Percentiles rank a stretch among this genome's conserved stretches.
These are phyloP conservation scores for Camponotus pennsylvanicus DNA, from an alignment of 1,140 invertebrate species.

Conservation along the genomic window DNA sequence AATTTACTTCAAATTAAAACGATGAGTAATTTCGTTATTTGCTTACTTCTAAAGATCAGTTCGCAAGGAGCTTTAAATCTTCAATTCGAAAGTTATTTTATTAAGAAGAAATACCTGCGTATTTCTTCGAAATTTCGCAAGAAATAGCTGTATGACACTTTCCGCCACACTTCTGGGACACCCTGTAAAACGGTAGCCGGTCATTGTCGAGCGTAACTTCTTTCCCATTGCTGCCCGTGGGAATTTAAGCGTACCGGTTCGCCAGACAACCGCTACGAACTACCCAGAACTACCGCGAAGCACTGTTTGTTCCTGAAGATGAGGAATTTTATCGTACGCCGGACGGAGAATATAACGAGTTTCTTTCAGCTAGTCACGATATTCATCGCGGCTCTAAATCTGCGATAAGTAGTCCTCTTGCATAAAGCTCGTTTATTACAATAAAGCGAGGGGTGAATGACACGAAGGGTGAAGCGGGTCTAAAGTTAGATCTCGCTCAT, in stretches of 20 bases:
- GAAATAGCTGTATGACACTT: conserved; percentile 12
- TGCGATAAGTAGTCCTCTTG: conserved; percentile 14
- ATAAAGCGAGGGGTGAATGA: conserved; percentile 5
- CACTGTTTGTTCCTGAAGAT: conserved; percentile 42
- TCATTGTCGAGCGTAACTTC: conserved; percentile 44
- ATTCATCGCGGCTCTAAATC: conserved; percentile 1
- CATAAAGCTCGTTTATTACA: conserved; percentile 9
- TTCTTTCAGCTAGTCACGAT: conserved; percentile 53
- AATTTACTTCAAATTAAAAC: background rate
- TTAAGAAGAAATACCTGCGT: background rate
- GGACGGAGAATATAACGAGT: conserved; percentile 43
- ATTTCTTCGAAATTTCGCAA: background rate
- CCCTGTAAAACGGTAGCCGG: conserved; percentile 47
- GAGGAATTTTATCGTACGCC: background rate
- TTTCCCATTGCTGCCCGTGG: conserved; percentile 57
- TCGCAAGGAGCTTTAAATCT: background rate
- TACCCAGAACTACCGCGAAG: conserved; percentile 31
- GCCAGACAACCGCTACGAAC: conserved; percentile 52
- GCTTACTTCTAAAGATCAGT: background rate
- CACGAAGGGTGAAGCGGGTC: background rate
- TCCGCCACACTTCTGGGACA: conserved; percentile 19
- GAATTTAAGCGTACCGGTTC: conserved; percentile 48
- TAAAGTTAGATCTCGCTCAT: conserved; percentile 25
- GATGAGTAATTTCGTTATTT: background rate
- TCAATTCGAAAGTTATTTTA: background rate